Base-by-base conservation (phyloP, 2,113 vertebrate species). In the Fulica atra region DNA sequence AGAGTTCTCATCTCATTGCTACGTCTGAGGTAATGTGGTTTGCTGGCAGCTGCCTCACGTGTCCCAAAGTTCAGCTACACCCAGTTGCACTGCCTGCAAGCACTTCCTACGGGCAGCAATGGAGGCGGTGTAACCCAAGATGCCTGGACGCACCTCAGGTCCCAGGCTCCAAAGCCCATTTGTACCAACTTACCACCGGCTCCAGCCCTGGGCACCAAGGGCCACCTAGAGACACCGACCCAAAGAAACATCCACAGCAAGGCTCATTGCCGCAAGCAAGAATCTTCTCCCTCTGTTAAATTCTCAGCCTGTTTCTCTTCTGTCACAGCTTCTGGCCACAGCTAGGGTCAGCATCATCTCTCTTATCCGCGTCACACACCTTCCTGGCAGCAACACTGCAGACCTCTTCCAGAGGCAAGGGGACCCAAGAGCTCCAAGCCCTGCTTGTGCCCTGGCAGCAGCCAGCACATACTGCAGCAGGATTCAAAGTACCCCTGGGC, bases 151-250 rank as follows among this genome's bases (percentile, higher is more conserved):
- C 10, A 11, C 26, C 56, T 28, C 42, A 3, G 35, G 33, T 79
- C 16, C n/a, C 48, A 42, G n/a, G 2, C 17, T 18, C 11, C 42
- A 72, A 21, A 78, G 44, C 65, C 48, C 53, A 63, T 3, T 31
- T 7, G 16, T 11, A 26, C 25, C 19, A 28, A 11, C 25, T 64
- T 28, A 4, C 1, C 9, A 35, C 0, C 0, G 54, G 28, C 33
- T 73, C 36, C 77, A 66, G 64, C 10, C 14, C n/a, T 33, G 5
- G 11, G 21, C 2, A n/a, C 46, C 8, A 36, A 33, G 16, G 61
- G 54, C 65, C 36, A 38, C 28, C 36, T 9, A 42, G 36, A 40
- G 69, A 64, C 9, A 4, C 3, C 1, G 15, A 29, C 3, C 7
- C 51, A 59, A 53, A 61, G 23, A 19, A 24, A 23, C 20, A 7